Percentiles rank a stretch among this genome's conserved stretches.
Evolutionary conservation across 1,140 invertebrate species (phyloP).

Genomic region (Diabrotica virgifera): DNA sequence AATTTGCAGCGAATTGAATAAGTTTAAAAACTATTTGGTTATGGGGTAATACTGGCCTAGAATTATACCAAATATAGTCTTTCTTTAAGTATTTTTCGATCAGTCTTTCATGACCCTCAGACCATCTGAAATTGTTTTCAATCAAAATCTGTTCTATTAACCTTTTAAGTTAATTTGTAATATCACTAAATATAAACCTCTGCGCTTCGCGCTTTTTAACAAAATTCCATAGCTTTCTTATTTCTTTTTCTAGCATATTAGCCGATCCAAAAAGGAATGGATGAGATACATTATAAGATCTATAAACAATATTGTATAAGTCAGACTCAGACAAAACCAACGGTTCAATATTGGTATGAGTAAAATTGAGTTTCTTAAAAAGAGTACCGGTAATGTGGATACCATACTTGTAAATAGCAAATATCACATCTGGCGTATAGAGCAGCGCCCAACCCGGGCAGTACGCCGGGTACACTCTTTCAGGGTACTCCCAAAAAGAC

Average conservation of each 20-base stretch:
- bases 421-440: constrained; percentile 68
- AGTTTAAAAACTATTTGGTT: no score
- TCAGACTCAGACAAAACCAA: constrained; percentile 38
- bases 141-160: background rate
- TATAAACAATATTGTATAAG: constrained; percentile 20
- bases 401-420: constrained; percentile 64
- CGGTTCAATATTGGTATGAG: constrained; percentile 49
- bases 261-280: constrained; percentile 36
- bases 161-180: background rate
- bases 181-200: constrained; percentile 21
- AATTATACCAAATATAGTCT: no score
- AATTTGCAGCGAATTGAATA: no score
- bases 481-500: constrained; percentile 63
- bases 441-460: constrained; percentile 74
- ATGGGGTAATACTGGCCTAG: no score
- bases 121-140: no score
- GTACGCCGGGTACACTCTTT: constrained; percentile 61
- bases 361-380: constrained; percentile 58
- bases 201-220: constrained; percentile 21
- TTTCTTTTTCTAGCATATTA: constrained; percentile 34
- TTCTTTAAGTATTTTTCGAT: no score
- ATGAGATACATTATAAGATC: constrained; percentile 23
- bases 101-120: no score
- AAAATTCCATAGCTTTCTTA: constrained; percentile 35
- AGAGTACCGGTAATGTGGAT: constrained; percentile 73